These are phyloP conservation scores for Flexamia atlantica DNA, from an alignment of 2,888 invertebrate species.

Conservation along the genomic window DNA sequence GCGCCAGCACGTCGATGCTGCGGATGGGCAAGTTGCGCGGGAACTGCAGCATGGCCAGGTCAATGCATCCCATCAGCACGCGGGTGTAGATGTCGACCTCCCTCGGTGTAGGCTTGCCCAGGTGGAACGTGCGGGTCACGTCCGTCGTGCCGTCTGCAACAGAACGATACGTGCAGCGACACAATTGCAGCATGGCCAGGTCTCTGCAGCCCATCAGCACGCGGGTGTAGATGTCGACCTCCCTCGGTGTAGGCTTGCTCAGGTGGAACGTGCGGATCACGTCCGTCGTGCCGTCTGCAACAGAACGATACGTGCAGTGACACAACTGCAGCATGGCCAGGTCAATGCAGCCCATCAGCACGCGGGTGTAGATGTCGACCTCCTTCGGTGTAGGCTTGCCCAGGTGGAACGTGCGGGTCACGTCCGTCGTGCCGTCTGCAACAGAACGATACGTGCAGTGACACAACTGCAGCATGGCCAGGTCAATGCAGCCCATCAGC, in stretches of 20 bases:
- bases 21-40: constrained; percentile 84
- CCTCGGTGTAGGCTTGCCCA: constrained; percentile 85
- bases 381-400: constrained; percentile 86
- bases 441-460: constrained; percentile 71
- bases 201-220: constrained; percentile 86
- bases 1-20: constrained; percentile 88
- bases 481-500: constrained; percentile 83
- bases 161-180: constrained; percentile 75
- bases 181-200: constrained; percentile 85
- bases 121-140: constrained; percentile 93
- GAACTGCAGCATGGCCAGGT: constrained; percentile 84
- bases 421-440: constrained; percentile 93
- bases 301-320: constrained; percentile 71
- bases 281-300: constrained; percentile 92
- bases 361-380: constrained; percentile 90
- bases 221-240: constrained; percentile 90
- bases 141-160: constrained; percentile 92
- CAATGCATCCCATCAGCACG: constrained; percentile 85
- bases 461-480: constrained; percentile 87
- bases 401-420: constrained; percentile 93
- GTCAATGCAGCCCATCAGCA: constrained; percentile 84
- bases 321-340: constrained; percentile 87
- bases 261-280: constrained; percentile 94
- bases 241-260: constrained; percentile 85
- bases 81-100: constrained; percentile 91